These are phyloP conservation scores for Diglossa cyanea DNA, from an alignment of 2,797 vertebrate genomes.

Conservation along the genomic window DNA sequence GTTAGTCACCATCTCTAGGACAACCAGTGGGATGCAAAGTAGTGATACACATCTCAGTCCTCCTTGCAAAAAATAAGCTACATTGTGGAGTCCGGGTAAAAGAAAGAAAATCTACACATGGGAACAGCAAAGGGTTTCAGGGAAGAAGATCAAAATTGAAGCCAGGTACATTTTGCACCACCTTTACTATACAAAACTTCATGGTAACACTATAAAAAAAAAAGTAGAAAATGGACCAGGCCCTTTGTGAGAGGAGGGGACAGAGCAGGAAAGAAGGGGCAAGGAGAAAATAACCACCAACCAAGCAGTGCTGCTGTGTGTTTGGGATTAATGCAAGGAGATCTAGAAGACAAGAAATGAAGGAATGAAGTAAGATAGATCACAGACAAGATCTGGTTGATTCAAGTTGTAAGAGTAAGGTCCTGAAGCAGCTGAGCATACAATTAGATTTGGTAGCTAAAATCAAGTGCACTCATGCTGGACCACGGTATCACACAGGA, in stretches of 20 bases:
- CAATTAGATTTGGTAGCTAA: constrained; percentile 1
- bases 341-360: not conserved
- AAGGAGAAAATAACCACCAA: not conserved
- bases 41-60: not conserved
- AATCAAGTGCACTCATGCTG: not conserved
- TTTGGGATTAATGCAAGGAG: not conserved
- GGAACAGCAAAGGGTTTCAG: not conserved
- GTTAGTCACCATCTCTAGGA: not conserved
- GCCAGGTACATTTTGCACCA: not conserved
- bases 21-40: not conserved
- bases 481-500: not conserved
- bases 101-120: not conserved
- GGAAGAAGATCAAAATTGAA: not conserved
- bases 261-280: not conserved
- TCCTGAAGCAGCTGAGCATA: not conserved
- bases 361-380: not conserved
- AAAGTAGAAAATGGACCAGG: not conserved
- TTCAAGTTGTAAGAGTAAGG: not conserved
- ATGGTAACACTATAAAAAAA: not conserved
- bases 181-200: not conserved
- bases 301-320: not conserved
- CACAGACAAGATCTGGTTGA: not conserved
- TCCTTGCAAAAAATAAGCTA: not conserved
- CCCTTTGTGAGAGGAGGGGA: not conserved
- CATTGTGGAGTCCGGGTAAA: accelerated